Evolutionary conservation across 2,797 vertebrate genomes (phyloP).

Genomic region (Tokudaia muenninki): DNA sequence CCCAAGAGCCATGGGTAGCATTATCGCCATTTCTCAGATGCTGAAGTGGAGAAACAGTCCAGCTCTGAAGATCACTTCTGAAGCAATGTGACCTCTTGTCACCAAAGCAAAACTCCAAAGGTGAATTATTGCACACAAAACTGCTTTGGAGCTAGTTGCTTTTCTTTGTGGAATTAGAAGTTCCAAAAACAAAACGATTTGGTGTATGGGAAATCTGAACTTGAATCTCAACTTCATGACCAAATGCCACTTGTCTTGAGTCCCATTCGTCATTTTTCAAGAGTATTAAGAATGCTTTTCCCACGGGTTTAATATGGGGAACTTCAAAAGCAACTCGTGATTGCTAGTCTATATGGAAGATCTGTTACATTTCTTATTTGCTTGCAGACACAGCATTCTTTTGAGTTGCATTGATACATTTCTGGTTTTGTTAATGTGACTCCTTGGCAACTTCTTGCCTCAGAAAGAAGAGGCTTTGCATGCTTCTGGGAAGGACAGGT

Average conservation of each 20-base stretch:
- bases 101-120: background rate
- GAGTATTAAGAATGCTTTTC: background rate
- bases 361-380: slow-evolving; percentile 36
- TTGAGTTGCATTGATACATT: slow-evolving; percentile 39
- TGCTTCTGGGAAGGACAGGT: background rate
- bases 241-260: background rate
- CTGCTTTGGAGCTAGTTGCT: background rate
- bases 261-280: slow-evolving; percentile 30
- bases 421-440: background rate
- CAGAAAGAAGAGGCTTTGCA: background rate
- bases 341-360: background rate
- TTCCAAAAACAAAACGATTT: background rate
- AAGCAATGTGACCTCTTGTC: background rate
- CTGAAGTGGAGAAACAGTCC: background rate
- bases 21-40: background rate
- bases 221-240: background rate
- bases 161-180: background rate
- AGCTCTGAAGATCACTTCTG: background rate
- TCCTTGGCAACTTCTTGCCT: background rate
- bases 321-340: slow-evolving; percentile 19
- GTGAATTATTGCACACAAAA: slow-evolving; percentile 11
- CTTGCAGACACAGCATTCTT: background rate
- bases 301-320: slow-evolving; percentile 5
- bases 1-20: background rate
- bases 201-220: background rate